Evolutionary conservation across 2,797 vertebrate species (phyloP).

Genomic region (Psittacula derbiana): DNA sequence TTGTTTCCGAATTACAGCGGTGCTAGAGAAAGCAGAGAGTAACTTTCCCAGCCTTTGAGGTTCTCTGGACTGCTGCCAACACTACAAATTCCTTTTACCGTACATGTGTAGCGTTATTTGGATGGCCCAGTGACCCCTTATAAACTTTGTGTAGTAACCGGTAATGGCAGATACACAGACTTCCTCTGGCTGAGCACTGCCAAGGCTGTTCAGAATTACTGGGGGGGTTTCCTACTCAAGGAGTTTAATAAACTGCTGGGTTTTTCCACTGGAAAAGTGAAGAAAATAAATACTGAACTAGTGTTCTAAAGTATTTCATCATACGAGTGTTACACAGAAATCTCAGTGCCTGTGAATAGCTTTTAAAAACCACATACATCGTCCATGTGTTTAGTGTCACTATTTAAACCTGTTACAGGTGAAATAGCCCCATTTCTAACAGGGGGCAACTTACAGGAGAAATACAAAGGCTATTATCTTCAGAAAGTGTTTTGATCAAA

Average conservation of each 20-base stretch:
- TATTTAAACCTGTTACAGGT: background rate
- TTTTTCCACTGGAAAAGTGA: background rate
- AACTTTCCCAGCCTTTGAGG: slow-evolving; percentile 66
- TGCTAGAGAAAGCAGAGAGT: slow-evolving; percentile 41
- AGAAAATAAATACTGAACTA: background rate
- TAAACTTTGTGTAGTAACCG: background rate
- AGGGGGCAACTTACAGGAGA: background rate
- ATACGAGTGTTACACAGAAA: rapidly evolving
- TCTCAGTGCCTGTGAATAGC: background rate
- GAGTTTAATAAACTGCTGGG: background rate
- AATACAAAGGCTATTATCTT: background rate
- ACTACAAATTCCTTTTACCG: slow-evolving; percentile 25
- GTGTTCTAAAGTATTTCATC: background rate
- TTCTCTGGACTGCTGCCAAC: slow-evolving; percentile 37
- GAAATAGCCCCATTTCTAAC: background rate
- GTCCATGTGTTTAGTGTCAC: background rate
- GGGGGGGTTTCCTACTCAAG: background rate
- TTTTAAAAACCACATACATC: background rate
- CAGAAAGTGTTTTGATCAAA: background rate
- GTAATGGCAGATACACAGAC: slow-evolving; percentile 18
- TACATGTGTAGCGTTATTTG: background rate
- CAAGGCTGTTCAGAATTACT: slow-evolving; percentile 12
- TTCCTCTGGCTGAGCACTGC: slow-evolving; percentile 20
- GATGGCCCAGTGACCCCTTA: slow-evolving; percentile 49
- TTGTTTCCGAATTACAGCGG: slow-evolving; percentile 53